A percentile compares a stretch with the other conserved stretches of the same genome.
phyloP scores from a whole-genome alignment of 2,797 vertebrate genomes.

The Melopsittacus undulatus region DNA sequence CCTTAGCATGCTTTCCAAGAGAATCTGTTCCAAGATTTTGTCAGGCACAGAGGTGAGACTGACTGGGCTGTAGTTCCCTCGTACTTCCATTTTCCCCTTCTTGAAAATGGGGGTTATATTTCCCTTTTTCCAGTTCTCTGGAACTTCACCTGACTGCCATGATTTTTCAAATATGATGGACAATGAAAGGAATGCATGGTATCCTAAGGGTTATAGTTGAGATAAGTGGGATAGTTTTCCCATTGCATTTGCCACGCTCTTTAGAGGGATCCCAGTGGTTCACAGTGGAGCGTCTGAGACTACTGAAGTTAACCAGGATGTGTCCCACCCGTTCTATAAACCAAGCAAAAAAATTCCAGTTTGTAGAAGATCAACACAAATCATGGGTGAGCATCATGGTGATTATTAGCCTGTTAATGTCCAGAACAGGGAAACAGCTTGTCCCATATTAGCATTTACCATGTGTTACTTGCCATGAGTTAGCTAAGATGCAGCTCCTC shows the following conservation, averaged over 20 bases:
- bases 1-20: too few species aligned
- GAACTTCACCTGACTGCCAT: too few species aligned
- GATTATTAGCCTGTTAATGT: neutral
- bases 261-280: neutral
- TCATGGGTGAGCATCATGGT: neutral
- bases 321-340: neutral
- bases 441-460: neutral
- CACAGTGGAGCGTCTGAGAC: neutral
- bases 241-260: neutral
- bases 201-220: neutral
- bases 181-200: neutral
- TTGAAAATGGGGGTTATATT: too few species aligned
- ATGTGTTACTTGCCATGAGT: neutral
- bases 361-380: neutral
- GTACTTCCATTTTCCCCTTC: too few species aligned
- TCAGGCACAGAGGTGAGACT: too few species aligned
- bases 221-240: neutral
- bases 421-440: neutral
- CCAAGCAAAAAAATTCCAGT: neutral
- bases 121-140: too few species aligned
- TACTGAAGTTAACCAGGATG: neutral
- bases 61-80: too few species aligned
- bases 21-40: too few species aligned
- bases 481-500: neutral
- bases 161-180: too few species aligned